Evolutionary conservation across 2,113 vertebrate species (phyloP), one percentile per base, ranked within the genome.

Genomic region (Otocyon megalotis): DNA sequence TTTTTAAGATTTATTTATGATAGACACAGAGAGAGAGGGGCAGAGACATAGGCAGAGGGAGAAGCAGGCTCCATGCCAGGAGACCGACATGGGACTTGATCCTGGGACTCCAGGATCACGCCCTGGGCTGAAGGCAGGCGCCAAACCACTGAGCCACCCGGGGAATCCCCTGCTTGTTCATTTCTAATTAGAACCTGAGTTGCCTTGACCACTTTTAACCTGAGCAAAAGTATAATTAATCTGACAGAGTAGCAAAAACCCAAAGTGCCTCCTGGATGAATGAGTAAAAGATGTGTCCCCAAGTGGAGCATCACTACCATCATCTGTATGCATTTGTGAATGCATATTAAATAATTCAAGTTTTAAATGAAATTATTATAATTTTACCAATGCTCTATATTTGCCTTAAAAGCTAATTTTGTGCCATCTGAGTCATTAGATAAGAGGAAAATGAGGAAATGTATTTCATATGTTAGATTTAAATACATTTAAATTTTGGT

Each of bases 291-390:
- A 30, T 13, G 13, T 35, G 58, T 43, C 10, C 19, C 19, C 13
- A 30, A 9, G 8, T 24, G 14, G 3, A 72, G 3, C 4, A 16
- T 60, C 16, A n/a, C 9, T 56, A 37, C 35, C 35, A 50, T 80
- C 54, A 28, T 50, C 60, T 81, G 79, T 37, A 72, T 30, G 8
- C 74, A 74, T 74, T 96, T 67, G 35, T 90, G 28, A 74, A 84
- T 90, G 3, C 65, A 43, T 65, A 11, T 67, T 74, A 90, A 72
- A 74, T 28, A 82, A 26, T 86, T 86, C 24, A 22, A 7, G 1
- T 84, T 88, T 96, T 58, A 96, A 76, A 77, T 89, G 15, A 35
- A 94, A 77, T 93, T 67, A 80, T 79, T 88, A 84, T 11, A 93
- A 90, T 90, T 96, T 90, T 95, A 79, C 63, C 19, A 80, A 15